Conservation (phyloP, 2,113 vertebrate genomes). For the Heptranchias perlo region DNA sequence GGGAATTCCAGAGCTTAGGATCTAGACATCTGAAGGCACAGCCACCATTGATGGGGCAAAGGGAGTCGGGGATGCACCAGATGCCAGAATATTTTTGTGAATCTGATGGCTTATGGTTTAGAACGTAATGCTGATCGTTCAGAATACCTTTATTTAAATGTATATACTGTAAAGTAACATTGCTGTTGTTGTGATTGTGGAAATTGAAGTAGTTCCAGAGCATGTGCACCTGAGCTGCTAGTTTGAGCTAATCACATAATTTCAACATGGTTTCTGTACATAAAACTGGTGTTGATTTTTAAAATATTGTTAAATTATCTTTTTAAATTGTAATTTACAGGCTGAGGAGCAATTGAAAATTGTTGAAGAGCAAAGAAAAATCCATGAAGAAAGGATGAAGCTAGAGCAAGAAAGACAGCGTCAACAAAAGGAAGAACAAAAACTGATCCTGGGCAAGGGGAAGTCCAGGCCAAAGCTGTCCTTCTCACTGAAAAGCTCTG, state of each 20-base stretch:
- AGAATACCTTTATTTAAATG: neutral
- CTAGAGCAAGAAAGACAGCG: constrained; percentile 96
- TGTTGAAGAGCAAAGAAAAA: constrained; percentile 99
- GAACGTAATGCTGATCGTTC: neutral
- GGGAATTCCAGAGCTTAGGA: neutral
- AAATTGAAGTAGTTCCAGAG: neutral
- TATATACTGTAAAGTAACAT: neutral
- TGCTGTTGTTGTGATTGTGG: neutral
- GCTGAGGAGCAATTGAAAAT: constrained; percentile 99
- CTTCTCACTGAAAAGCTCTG: constrained; percentile 90
- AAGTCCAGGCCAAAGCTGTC: constrained; percentile 98
- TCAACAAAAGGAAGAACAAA: constrained; percentile 99
- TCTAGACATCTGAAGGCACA: neutral
- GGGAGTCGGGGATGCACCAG: neutral
- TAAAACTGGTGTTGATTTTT: neutral
- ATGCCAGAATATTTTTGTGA: neutral
- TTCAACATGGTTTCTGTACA: neutral
- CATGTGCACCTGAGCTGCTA: neutral
- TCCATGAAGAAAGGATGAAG: constrained; percentile 99
- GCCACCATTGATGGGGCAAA: neutral
- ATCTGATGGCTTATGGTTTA: neutral
- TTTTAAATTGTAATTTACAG: constrained; percentile 51
- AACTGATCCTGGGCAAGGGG: constrained; percentile 97
- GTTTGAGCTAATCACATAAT: neutral
- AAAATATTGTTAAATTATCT: neutral